phyloP scores from a whole-genome alignment of 2,888 invertebrate genomes.

The Trichacis sp. region DNA sequence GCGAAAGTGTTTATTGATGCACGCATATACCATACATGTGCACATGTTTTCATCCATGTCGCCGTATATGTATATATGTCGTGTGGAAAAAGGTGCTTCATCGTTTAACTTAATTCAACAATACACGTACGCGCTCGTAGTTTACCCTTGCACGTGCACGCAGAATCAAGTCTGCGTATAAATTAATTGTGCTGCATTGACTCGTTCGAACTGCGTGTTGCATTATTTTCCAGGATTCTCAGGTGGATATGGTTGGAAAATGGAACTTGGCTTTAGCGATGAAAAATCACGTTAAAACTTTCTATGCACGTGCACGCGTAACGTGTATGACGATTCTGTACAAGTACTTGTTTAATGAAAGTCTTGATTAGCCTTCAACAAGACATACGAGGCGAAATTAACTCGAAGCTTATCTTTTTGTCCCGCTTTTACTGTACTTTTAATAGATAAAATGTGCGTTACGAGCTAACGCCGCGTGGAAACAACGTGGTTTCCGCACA shows the following conservation, averaged over 20 bases:
- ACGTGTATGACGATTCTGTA: conserved; percentile 61
- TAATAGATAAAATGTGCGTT: conserved; percentile 22
- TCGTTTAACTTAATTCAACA: conserved; percentile 43
- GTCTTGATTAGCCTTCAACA: conserved; percentile 62
- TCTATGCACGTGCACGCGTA: conserved; percentile 40
- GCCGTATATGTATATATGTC: conserved; percentile 58
- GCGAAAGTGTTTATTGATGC: conserved; percentile 58
- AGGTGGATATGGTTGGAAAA: too few relatives aligned
- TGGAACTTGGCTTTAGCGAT: too few relatives aligned
- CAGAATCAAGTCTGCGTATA: too few relatives aligned
- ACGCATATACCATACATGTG: conserved; percentile 19
- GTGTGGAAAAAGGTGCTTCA: conserved; percentile 63
- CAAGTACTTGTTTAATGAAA: conserved; percentile 66
- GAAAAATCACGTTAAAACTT: background rate
- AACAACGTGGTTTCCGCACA: conserved; percentile 21
- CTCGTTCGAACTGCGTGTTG: too few relatives aligned
- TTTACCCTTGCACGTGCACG: conserved; percentile 37
- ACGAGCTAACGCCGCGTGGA: conserved; percentile 25
- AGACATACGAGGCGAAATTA: conserved; percentile 67
- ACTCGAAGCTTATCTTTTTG: conserved; percentile 46
- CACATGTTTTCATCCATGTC: conserved; percentile 44
- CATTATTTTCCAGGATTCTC: too few relatives aligned
- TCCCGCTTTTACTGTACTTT: conserved; percentile 15
- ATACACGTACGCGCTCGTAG: conserved; percentile 33
- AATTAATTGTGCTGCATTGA: too few relatives aligned